Evolutionary conservation across 2,797 vertebrate genomes (phyloP), one percentile per base, ranked within the genome.

Genomic region (Epinephelus awoara): DNA sequence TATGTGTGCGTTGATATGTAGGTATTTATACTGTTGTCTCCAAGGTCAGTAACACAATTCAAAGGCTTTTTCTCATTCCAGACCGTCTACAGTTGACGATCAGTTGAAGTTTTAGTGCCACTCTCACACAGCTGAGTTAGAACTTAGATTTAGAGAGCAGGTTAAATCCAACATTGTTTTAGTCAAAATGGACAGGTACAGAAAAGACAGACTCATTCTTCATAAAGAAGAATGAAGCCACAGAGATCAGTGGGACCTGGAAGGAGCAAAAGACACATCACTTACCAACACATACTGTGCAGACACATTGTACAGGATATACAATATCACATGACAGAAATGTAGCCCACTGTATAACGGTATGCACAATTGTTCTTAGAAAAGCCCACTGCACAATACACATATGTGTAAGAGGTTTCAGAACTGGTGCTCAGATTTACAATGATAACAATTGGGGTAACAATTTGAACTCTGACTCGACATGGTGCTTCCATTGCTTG

Each of bases 221-320:
- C 61, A 75, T 63, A 42, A 57, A 78, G 76, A 85, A 63, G 77
- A 88, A 86, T 46, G 63, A 87, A 62, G 76, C 80, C 78, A 87
- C 80, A 87, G 84, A 91, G 89, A 87, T 92, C 88, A 93, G 84
- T 84, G 52, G 87, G 77, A 95, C 94, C 95, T 96, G 91, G 68
- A 95, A 90, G 78, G 92, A 93, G 85, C 85, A 93, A 87, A 95
- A 92, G 59, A 95, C 47, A 93, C 67, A 42, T 74, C 57, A 84
- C 88, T 93, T 70, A 95, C 69, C 52, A 83, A 72, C 58, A 82
- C 47, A 47, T n/a, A 34, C 34, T 51, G 25, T 1, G 56, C 38
- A 47, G 5, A 47, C 13, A 77, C n/a, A 56, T 23, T 15, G 3
- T 15, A 50, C n/a, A 77, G 13, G 14, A 62, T 2, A 63, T 12